A percentile compares a stretch with the other conserved stretches of the same genome.
Conservation (phyloP, 1,140 invertebrate genomes). For the Episyrphus balteatus region DNA sequence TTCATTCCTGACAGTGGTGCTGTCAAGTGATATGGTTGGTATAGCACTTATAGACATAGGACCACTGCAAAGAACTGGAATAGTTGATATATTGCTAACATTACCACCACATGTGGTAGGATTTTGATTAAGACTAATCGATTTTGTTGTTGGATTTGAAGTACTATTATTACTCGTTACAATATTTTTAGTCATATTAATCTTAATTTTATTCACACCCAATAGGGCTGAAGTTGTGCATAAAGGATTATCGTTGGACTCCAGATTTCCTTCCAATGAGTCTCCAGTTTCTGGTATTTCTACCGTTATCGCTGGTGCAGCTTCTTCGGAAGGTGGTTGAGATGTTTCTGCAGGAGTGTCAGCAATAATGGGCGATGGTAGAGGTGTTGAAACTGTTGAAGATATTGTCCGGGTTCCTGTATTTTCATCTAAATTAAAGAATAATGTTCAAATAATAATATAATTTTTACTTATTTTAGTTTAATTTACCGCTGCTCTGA, state of each 20-base stretch:
- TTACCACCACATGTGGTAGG: slow-evolving; percentile 5
- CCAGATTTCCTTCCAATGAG: slow-evolving; percentile 61
- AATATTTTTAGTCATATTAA: slow-evolving; percentile 56
- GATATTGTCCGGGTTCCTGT: slow-evolving; percentile 33
- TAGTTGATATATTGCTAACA: slow-evolving; percentile 31
- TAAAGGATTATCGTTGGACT: slow-evolving; percentile 41
- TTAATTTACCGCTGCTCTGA: slow-evolving; percentile 28
- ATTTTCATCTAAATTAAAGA: slow-evolving; percentile 16
- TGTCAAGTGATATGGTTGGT: not conserved
- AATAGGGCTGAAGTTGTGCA: slow-evolving; percentile 40
- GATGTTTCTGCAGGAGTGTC: not conserved
- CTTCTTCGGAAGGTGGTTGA: slow-evolving; percentile 39
- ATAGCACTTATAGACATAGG: slow-evolving; percentile 27
- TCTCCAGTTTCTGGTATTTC: not conserved
- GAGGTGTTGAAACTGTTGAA: slow-evolving; percentile 20
- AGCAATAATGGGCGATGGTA: slow-evolving; percentile 11
- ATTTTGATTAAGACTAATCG: not conserved
- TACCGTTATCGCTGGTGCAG: not conserved
- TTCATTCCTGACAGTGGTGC: not conserved
- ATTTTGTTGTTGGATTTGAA: slow-evolving; percentile 3
- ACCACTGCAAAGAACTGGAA: slow-evolving; percentile 33
- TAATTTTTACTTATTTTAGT: not conserved
- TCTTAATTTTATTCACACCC: slow-evolving; percentile 55
- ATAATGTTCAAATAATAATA: not conserved
- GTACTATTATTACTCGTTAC: slow-evolving; percentile 29